Evolutionary conservation across 2,888 invertebrate species (phyloP), one percentile per base, ranked within the genome.

Genomic region (Cremastobaeus sp.): DNA sequence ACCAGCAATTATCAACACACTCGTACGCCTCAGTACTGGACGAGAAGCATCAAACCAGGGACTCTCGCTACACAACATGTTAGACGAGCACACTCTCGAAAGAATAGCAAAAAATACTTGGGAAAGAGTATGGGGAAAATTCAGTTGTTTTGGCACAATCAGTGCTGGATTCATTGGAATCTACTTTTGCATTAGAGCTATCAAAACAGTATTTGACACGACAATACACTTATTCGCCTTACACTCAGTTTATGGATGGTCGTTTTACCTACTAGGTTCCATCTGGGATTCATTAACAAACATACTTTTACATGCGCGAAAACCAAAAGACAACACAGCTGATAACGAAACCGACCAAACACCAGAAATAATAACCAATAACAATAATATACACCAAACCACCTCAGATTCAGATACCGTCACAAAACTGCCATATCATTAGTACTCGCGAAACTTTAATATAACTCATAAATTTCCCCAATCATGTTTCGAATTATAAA

Each of bases 171-270:
- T 47, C n/a, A 2, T 47, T 0, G 47, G 47, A 2, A n/a, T 47
- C 2, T 47, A 30, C 17, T 35, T 52, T 1, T 8, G 4, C n/a
- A 30, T 41, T 1, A 1, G 43, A 21, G 0, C 8, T 1, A 12
- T 32, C 3, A 43, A 41, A 20, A 3, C 11, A 5, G 11, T 57
- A n/a, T 3, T 57, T 1, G 57, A 57, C 25, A 57, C 57, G 4
- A 12, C 12, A 0, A 14, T 57, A 1, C 43, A 41, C 6, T 9
- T 12, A 0, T 57, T 57, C 6, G 30, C 18, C 0, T 18, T 57
- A 6, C 57, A 57, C 34, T 12, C 20, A 2, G 41, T 57, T n/a
- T 57, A 57, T 11, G 57, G 43, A 1, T 55, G 25, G 12, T 32
- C 30, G 1, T 1, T 55, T 0, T 14, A 1, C 0, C 9, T 55